Percentiles rank a stretch among this genome's conserved stretches.
Evolutionary conservation across 2,888 invertebrate genomes (phyloP).

Genomic region (Scrobipalpa atriplicella): DNA sequence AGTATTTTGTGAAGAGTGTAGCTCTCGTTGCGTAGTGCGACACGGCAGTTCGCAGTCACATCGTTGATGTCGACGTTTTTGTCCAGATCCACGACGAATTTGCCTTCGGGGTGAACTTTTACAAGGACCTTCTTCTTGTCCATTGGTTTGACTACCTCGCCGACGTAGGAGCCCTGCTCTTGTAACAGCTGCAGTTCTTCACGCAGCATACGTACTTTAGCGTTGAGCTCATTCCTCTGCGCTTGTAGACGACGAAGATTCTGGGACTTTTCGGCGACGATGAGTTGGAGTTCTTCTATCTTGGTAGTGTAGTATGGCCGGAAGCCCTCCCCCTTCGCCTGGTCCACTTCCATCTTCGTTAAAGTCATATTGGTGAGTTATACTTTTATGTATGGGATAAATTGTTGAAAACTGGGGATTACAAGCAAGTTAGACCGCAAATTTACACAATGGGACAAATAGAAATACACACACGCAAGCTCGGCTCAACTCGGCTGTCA

Average conservation of each 20-base stretch:
- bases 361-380: slow-evolving; percentile 63
- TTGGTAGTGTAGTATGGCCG: slow-evolving; percentile 98
- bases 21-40: slow-evolving; percentile 98
- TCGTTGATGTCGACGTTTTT: slow-evolving; percentile 99
- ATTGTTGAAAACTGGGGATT: background rate
- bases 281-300: slow-evolving; percentile 97
- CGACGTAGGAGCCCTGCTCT: slow-evolving; percentile 99
- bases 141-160: slow-evolving; percentile 99
- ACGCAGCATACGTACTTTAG: slow-evolving; percentile 98
- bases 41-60: slow-evolving; percentile 98
- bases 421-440: slow-evolving; percentile 24
- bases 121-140: slow-evolving; percentile 99
- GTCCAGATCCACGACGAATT: slow-evolving; percentile 99
- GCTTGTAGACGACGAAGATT: slow-evolving; percentile 98
- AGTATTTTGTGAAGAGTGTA: slow-evolving; percentile 99
- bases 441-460: slow-evolving; percentile 31
- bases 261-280: slow-evolving; percentile 98
- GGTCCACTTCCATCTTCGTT: slow-evolving; percentile 88
- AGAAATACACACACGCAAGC: slow-evolving; percentile 34
- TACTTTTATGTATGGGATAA: slow-evolving; percentile 35
- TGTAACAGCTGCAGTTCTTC: slow-evolving; percentile 98
- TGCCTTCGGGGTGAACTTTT: slow-evolving; percentile 99
- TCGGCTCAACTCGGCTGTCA: slow-evolving; percentile 36
- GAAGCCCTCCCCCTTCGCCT: slow-evolving; percentile 92
- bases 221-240: slow-evolving; percentile 99